Evolutionary conservation across 2,888 invertebrate genomes (phyloP).

Genomic region (Ophioninae sp.): DNA sequence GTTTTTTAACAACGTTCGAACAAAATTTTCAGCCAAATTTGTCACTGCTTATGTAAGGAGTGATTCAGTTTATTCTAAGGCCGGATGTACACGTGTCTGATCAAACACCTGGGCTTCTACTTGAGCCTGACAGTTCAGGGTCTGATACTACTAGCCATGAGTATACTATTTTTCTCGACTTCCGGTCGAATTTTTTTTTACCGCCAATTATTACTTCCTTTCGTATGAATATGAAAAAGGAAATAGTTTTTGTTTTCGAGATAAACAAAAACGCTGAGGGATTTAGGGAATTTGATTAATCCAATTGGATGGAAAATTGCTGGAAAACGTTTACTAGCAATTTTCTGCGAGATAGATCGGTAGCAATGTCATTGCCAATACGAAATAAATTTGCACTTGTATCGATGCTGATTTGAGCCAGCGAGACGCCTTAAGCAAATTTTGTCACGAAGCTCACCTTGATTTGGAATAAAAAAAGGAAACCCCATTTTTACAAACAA

Average conservation of each 20-base stretch:
- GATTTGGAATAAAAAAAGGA: no score
- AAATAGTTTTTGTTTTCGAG: neutral
- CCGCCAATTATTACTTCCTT: neutral
- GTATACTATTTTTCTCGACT: neutral
- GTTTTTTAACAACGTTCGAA: no score
- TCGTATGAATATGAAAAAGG: neutral
- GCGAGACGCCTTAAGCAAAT: no score
- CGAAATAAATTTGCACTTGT: no score
- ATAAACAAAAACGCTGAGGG: neutral
- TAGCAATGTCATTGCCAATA: neutral
- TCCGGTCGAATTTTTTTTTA: neutral
- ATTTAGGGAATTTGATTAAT: neutral
- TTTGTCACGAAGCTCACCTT: no score
- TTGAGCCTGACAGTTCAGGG: neutral
- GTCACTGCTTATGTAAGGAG: no score
- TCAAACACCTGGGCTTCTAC: neutral
- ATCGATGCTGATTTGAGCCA: no score
- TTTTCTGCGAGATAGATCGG: neutral
- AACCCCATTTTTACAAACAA: no score
- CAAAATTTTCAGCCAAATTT: no score
- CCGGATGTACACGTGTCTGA: slow-evolving; percentile 6
- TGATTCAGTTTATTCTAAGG: neutral
- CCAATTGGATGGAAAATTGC: neutral
- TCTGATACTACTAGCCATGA: neutral
- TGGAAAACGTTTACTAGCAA: neutral